Evolutionary conservation across 2,113 vertebrate species (phyloP).

Genomic region (Fregata magnificens): DNA sequence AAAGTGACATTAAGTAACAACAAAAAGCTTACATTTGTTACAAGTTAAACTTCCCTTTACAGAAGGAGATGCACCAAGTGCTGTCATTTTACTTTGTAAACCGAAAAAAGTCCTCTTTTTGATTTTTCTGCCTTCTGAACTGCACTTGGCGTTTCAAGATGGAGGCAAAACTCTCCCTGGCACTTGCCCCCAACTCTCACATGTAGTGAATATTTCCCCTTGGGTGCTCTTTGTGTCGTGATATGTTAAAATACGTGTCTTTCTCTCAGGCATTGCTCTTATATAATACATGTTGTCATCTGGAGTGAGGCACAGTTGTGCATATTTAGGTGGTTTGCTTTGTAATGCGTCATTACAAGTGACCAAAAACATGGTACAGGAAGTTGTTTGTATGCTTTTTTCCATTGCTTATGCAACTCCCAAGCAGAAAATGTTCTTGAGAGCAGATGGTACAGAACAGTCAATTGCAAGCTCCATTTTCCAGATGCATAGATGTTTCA

Average conservation of each 20-base stretch:
- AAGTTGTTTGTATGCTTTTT: slow-evolving; percentile 72
- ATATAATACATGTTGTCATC: slow-evolving; percentile 70
- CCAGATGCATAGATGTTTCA: slow-evolving; percentile 75
- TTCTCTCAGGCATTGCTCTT: slow-evolving; percentile 52
- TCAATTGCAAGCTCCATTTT: slow-evolving; percentile 70
- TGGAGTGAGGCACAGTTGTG: slow-evolving; percentile 63
- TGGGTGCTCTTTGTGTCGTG: slow-evolving; percentile 29
- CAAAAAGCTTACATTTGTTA: neutral
- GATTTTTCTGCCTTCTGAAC: neutral
- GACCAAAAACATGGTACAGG: slow-evolving; percentile 71
- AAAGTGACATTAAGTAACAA: slow-evolving; percentile 10
- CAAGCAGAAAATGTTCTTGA: slow-evolving; percentile 78
- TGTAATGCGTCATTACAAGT: slow-evolving; percentile 71
- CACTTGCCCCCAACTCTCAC: neutral
- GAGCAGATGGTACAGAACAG: slow-evolving; percentile 77
- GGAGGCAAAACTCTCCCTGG: neutral
- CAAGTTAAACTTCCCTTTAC: neutral
- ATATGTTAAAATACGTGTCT: slow-evolving; percentile 53
- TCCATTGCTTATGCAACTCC: slow-evolving; percentile 73
- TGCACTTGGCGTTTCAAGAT: neutral
- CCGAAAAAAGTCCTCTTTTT: neutral
- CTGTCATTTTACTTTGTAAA: neutral
- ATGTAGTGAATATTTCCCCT: slow-evolving; percentile 5
- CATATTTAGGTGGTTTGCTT: slow-evolving; percentile 70
- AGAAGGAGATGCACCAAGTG: neutral